Percentiles rank a stretch among this genome's conserved stretches.
Conservation (phyloP, 2,888 invertebrate genomes). For the Mycalesis mineus region DNA sequence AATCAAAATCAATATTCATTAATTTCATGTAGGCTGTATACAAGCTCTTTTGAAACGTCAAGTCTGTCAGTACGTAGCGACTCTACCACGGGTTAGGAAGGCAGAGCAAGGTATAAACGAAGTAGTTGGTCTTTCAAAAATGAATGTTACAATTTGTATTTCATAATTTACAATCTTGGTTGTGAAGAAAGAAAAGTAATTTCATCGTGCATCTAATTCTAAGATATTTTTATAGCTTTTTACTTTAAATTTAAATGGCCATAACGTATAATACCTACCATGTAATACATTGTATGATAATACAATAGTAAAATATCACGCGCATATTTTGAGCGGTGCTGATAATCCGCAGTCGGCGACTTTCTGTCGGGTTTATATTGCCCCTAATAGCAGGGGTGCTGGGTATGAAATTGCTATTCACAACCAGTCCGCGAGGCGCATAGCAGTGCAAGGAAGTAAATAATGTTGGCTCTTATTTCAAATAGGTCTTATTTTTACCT, state of each 20-base stretch:
- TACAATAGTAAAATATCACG: slow-evolving; percentile 17
- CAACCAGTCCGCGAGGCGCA: slow-evolving; percentile 52
- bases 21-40: no score
- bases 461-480: slow-evolving; percentile 34
- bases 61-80: no score
- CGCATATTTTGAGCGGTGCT: slow-evolving; percentile 24
- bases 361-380: slow-evolving; percentile 54
- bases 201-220: neutral
- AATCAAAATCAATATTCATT: no score
- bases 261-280: slow-evolving; percentile 1
- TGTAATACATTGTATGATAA: neutral
- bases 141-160: no score
- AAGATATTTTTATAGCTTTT: neutral
- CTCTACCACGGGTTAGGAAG: no score
- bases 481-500: slow-evolving; percentile 8
- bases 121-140: no score
- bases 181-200: no score
- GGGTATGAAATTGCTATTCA: slow-evolving; percentile 62
- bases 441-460: slow-evolving; percentile 54
- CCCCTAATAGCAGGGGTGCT: slow-evolving; percentile 63
- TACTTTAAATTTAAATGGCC: slow-evolving; percentile 2
- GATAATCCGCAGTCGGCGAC: slow-evolving; percentile 53
- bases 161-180: no score
- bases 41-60: no score
- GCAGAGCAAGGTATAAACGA: no score